Base-by-base conservation (phyloP, 2,113 vertebrate genomes). In the Hydrochoerus hydrochaeris region DNA sequence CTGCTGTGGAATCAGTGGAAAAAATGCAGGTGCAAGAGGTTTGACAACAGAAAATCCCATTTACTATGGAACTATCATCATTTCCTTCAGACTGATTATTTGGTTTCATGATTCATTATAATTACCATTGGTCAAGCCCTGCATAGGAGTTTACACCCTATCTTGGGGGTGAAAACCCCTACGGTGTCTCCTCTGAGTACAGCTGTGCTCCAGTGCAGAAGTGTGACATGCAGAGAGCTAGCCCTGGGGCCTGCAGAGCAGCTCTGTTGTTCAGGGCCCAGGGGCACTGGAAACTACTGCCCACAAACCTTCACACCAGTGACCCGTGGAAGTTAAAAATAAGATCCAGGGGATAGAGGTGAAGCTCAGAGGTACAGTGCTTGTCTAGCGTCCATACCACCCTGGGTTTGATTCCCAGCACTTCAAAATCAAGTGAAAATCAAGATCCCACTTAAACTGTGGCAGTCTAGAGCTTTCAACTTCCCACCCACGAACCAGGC, bases 281-380 rank as follows among this genome's bases (percentile, higher is more conserved):
- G 24, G 41, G 19, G 1, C n/a, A 41, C 30, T 84, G 41, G 26
- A 80, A 94, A 80, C 35, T 67, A 32, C 65, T 62, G 90, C 80
- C 58, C 80, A 89, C 28, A 75, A 62, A 63, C 20, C 28, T 97
- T 95, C 80, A 58, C 22, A 78, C 65, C 38, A 88, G 65, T 94
- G 57, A 49, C 54, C 54, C 5, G 0, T 60, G 54, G 54, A 97
- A 38, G 54, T 94, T 80, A 65, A 73, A 92, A 77, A 69, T 52
- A 92, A 81, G 65, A 78, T 58, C 0, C 1, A 80, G 30, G 30
- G 28, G 30, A 19, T 35, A 44, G 8, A 8, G 49, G 49, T 54
- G 17, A 20, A 54, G 41, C 49, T 52, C 49, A 6, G 24, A 78
- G 73, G 14, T 49, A 28, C 75, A 22, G 8, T 5, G 30, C 30